Percentiles rank a stretch among this genome's conserved stretches.
Evolutionary conservation across 2,113 vertebrate species (phyloP).

Genomic region (Daphoenositta chrysoptera): DNA sequence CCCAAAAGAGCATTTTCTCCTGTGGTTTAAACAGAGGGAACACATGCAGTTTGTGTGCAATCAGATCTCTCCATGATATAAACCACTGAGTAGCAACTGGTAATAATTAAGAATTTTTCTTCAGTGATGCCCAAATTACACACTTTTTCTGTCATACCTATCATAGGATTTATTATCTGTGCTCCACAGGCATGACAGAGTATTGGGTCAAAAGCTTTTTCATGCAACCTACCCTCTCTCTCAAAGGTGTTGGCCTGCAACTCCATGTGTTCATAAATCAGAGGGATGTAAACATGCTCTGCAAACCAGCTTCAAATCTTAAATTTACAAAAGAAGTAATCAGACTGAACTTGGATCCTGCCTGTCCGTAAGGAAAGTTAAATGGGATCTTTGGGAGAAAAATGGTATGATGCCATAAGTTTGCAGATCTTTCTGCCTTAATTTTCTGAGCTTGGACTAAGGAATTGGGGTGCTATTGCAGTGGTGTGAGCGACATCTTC

Average conservation of each 20-base stretch:
- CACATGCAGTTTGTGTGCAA: neutral
- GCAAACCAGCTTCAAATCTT: neutral
- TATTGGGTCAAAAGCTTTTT: neutral
- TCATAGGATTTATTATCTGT: neutral
- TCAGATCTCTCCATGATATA: neutral
- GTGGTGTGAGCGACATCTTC: neutral
- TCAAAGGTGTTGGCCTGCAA: neutral
- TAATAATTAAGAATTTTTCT: neutral
- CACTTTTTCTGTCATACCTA: neutral
- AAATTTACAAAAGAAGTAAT: neutral
- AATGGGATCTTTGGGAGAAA: neutral
- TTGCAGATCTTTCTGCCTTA: neutral
- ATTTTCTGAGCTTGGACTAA: neutral
- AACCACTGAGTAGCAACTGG: neutral
- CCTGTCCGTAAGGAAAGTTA: neutral
- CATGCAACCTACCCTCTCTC: neutral
- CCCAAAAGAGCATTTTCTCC: neutral
- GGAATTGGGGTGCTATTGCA: neutral
- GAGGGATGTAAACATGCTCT: neutral
- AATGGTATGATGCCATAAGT: neutral
- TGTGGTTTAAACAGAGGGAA: neutral
- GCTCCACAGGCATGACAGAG: neutral
- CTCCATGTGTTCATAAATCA: neutral
- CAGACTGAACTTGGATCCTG: neutral
- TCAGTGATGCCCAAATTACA: neutral